Percentiles rank a stretch among this genome's conserved stretches.
Evolutionary conservation across 2,113 vertebrate genomes (phyloP).

Genomic region (Diphyllodes magnificus): DNA sequence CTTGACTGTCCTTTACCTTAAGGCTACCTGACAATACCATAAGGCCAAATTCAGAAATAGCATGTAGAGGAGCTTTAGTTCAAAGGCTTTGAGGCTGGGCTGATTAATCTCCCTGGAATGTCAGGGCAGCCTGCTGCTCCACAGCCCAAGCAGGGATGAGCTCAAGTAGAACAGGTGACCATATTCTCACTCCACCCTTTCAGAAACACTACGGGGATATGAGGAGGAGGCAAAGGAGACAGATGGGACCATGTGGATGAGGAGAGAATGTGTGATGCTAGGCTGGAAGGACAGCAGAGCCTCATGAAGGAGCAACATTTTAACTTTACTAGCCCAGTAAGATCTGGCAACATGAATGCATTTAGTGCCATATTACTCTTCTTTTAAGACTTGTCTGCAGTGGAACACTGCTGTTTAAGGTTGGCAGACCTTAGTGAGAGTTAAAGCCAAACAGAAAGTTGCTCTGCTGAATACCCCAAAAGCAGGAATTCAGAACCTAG

Average conservation of each 20-base stretch:
- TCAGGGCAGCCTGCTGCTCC: background rate
- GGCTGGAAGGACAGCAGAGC: background rate
- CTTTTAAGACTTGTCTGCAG: background rate
- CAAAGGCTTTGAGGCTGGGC: constrained; percentile 8
- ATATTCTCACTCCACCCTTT: background rate
- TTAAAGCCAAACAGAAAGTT: background rate
- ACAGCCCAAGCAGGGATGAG: background rate
- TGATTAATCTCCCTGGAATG: constrained; percentile 5
- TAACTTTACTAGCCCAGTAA: background rate
- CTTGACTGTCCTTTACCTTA: constrained; percentile 32
- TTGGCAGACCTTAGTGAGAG: background rate
- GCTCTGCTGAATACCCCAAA: background rate
- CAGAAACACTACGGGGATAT: fast-evolving
- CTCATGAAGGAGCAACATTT: background rate
- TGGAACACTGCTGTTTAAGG: background rate
- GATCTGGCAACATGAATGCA: background rate
- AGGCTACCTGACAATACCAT: background rate
- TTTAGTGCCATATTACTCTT: background rate
- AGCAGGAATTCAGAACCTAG: background rate
- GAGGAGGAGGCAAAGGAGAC: background rate
- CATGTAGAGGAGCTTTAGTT: background rate
- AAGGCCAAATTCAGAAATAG: background rate
- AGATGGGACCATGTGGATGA: background rate
- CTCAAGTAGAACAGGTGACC: background rate
- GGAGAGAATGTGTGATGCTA: background rate